Conservation (phyloP, 2,113 vertebrate species). For the Typhlomys cinereus region DNA sequence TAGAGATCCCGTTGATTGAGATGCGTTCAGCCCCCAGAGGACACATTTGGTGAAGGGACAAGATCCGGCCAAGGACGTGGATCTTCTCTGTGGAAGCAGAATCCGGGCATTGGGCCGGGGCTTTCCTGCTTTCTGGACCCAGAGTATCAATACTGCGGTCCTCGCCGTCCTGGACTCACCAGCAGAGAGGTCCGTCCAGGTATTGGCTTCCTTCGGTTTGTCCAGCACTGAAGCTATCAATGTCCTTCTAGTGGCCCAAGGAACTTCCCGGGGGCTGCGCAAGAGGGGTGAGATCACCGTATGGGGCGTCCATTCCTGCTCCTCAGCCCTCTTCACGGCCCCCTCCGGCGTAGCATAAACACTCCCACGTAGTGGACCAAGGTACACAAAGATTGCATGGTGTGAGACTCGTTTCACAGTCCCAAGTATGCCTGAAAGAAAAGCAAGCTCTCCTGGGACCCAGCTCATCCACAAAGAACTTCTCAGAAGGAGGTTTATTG, state of each 20-base stretch:
- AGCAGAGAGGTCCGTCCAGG: neutral
- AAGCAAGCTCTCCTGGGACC: neutral
- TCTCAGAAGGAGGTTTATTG: conserved; percentile 56
- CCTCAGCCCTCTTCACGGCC: accelerated
- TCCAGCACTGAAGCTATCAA: neutral
- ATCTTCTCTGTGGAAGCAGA: neutral
- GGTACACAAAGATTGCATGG: neutral
- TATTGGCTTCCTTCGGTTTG: accelerated
- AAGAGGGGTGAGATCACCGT: neutral
- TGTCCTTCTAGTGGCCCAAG: neutral
- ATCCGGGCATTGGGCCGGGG: neutral
- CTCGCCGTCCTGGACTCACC: neutral
- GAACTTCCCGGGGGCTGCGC: neutral
- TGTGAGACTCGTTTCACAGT: neutral
- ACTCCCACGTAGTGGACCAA: neutral
- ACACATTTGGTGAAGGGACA: accelerated
- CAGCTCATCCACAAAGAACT: conserved; percentile 27
- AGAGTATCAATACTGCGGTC: too few relatives aligned
- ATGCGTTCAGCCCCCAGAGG: too few relatives aligned
- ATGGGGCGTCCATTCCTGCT: neutral
- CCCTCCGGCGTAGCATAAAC: neutral
- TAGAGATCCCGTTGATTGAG: neutral
- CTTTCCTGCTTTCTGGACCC: neutral
- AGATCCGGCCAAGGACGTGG: too few relatives aligned
- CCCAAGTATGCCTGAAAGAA: neutral